Percentiles rank a stretch among this genome's conserved stretches.
phyloP scores from a whole-genome alignment of 2,797 vertebrate species.

The Chaunax sp. region DNA sequence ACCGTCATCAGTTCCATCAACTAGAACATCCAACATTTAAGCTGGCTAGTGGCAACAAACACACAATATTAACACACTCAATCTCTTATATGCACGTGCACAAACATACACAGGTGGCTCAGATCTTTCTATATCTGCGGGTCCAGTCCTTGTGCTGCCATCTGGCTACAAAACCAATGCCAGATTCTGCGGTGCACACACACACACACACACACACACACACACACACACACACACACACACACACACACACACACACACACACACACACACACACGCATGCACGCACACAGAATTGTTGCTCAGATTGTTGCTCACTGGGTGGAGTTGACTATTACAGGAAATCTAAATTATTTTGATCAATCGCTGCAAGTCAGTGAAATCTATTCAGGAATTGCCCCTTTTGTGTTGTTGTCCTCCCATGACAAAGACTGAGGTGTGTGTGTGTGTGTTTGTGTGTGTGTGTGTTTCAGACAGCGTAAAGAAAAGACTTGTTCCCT shows the following conservation, averaged over 20 bases:
- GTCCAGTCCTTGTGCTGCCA: slow-evolving; percentile 68
- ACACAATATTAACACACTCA: neutral
- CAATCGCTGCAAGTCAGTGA: neutral
- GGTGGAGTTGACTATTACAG: slow-evolving; percentile 1
- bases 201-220: slow-evolving; percentile 37
- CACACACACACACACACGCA: slow-evolving; percentile 23
- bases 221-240: slow-evolving; percentile 26
- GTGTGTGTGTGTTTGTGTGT: slow-evolving; percentile 5
- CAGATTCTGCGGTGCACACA: slow-evolving; percentile 49
- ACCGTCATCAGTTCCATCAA: slow-evolving; percentile 12
- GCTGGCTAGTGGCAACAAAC: slow-evolving; percentile 26
- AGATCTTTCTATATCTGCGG: slow-evolving; percentile 62
- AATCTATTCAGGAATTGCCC: neutral
- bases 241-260: slow-evolving; percentile 26
- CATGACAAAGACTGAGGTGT: slow-evolving; percentile 3
- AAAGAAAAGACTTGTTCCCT: slow-evolving; percentile 38
- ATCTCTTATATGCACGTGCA: neutral
- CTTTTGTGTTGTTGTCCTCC: neutral
- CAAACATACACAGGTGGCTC: slow-evolving; percentile 69
- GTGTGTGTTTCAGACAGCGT: slow-evolving; percentile 1
- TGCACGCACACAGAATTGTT: slow-evolving; percentile 15
- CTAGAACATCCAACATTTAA: slow-evolving; percentile 12
- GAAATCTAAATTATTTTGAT: slow-evolving; percentile 33
- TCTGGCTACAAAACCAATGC: slow-evolving; percentile 71
- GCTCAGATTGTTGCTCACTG: slow-evolving; percentile 7